Percentiles rank a stretch among this genome's conserved stretches.
phyloP scores from a whole-genome alignment of 1,140 invertebrate species.

The Caenorhabditis inopinata region DNA sequence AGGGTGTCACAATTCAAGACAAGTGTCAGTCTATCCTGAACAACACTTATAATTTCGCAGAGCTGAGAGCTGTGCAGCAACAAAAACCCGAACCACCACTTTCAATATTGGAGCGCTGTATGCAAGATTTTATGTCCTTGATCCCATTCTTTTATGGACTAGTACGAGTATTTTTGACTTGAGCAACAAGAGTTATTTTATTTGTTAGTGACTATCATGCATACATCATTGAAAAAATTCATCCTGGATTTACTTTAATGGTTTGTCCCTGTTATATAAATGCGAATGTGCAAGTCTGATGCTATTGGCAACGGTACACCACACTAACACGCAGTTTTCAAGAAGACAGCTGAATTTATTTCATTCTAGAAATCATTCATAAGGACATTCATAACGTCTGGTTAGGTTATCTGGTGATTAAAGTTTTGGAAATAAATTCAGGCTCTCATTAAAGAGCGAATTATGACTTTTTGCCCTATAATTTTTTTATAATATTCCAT shows the following conservation, averaged over 20 bases:
- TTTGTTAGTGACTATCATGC: too few species aligned
- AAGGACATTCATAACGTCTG: too few species aligned
- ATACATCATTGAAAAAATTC: too few species aligned
- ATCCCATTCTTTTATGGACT: too few species aligned
- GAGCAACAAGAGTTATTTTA: too few species aligned
- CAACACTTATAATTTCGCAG: neutral
- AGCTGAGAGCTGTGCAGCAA: neutral
- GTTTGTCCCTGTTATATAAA: slow-evolving; percentile 1
- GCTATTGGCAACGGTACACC: neutral
- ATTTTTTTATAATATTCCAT: too few species aligned
- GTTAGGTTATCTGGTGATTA: too few species aligned
- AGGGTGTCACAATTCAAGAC: neutral
- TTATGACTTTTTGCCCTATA: too few species aligned
- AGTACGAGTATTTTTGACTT: too few species aligned
- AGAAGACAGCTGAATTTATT: neutral
- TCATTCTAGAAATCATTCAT: neutral
- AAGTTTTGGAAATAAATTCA: too few species aligned
- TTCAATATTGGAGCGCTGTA: neutral
- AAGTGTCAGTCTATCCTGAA: neutral
- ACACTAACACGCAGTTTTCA: neutral
- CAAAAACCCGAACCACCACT: neutral
- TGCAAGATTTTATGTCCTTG: too few species aligned
- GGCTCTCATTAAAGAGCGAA: too few species aligned
- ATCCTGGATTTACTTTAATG: neutral
- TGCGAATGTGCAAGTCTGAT: neutral